A percentile compares a stretch with the other conserved stretches of the same genome.
Evolutionary conservation across 30 jellyfish, hydroid and myxozoan genomes (phyloP).

Genomic region (Aurelia sp.): DNA sequence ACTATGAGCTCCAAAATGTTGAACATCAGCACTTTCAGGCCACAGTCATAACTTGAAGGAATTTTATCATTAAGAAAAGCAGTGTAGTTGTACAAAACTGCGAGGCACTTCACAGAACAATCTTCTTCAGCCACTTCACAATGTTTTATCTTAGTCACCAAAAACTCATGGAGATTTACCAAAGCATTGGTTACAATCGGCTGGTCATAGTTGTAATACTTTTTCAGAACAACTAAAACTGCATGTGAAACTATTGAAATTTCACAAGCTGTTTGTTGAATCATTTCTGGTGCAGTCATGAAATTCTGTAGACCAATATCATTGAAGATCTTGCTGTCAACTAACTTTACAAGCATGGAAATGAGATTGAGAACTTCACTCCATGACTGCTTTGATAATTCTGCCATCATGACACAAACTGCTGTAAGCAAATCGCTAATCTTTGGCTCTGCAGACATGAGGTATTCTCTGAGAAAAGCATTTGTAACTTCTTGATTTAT

Average conservation of each 20-base stretch:
- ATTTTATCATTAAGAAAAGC: not conserved
- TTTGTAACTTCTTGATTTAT: no score
- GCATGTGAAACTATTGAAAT: constrained; percentile 30
- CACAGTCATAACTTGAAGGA: not conserved
- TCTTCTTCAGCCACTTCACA: not conserved
- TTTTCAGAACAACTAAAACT: not conserved
- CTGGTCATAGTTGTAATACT: not conserved
- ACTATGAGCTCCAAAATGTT: no score
- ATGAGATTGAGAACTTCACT: not conserved
- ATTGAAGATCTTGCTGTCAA: not conserved
- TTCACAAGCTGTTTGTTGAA: not conserved
- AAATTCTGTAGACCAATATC: not conserved
- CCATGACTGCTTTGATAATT: no score
- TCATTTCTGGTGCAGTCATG: not conserved
- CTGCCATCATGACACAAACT: no score
- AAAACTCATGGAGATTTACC: not conserved
- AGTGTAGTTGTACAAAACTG: constrained; percentile 4
- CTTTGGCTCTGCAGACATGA: no score
- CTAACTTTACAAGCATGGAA: not conserved
- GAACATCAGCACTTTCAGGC: no score
- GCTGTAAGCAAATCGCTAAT: no score
- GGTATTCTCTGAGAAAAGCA: no score
- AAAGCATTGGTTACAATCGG: not conserved
- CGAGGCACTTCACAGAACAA: constrained; percentile 14
- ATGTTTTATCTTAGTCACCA: not conserved